A percentile compares a stretch with the other conserved stretches of the same genome.
Evolutionary conservation across 1,140 invertebrate species (phyloP).

Genomic region (Drosophila melanica): DNA sequence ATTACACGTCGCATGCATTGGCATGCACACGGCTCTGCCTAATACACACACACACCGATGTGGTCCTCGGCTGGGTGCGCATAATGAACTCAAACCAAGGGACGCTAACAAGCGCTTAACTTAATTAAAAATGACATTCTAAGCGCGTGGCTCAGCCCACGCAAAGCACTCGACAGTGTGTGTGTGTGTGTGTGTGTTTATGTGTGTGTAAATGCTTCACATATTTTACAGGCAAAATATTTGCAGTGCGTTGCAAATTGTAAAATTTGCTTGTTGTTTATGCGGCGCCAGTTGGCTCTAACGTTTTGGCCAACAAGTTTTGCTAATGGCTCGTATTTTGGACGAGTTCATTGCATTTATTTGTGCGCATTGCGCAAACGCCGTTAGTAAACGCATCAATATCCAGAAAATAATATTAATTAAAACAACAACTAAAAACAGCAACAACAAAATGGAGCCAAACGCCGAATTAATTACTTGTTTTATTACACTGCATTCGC

Average conservation of each 20-base stretch:
- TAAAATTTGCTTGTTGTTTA: constrained; percentile 55
- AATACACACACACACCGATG: constrained; percentile 16
- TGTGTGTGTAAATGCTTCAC: constrained; percentile 34
- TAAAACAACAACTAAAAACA: constrained; percentile 17
- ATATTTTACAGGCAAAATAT: constrained; percentile 73
- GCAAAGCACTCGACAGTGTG: constrained; percentile 8
- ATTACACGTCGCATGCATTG: constrained; percentile 52
- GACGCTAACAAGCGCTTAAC: constrained; percentile 69
- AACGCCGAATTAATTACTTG: constrained; percentile 37
- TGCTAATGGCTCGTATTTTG: constrained; percentile 22
- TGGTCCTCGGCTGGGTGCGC: constrained; percentile 9
- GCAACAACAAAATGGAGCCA: background rate
- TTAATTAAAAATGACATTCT: constrained; percentile 80
- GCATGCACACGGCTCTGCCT: constrained; percentile 21
- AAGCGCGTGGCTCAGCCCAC: constrained; percentile 31
- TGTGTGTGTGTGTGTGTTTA: background rate
- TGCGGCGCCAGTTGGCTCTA: constrained; percentile 45
- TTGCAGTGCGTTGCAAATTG: constrained; percentile 59
- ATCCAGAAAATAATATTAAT: constrained; percentile 34
- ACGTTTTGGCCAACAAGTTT: constrained; percentile 13
- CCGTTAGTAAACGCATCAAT: constrained; percentile 20
- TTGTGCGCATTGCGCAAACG: constrained; percentile 28
- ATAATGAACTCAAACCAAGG: constrained; percentile 72
- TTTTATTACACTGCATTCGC: constrained; percentile 12
- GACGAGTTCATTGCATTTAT: constrained; percentile 33